Conservation (phyloP, 2,888 invertebrate genomes). For the Creontiades dilutus region DNA sequence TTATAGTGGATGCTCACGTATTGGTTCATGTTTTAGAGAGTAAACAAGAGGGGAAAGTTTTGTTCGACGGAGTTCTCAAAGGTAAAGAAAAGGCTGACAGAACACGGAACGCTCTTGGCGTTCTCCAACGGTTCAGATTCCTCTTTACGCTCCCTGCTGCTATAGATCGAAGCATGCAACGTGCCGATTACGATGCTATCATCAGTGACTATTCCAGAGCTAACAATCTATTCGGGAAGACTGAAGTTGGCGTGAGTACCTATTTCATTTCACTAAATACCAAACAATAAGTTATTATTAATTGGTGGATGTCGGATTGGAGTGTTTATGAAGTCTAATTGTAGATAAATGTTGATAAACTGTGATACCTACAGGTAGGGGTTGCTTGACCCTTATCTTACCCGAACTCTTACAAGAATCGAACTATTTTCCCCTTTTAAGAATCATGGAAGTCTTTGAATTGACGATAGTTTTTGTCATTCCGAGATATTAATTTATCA, state of each 20-base stretch:
- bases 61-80: constrained; percentile 94
- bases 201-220: constrained; percentile 98
- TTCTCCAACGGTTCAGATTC: constrained; percentile 95
- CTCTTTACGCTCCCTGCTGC: constrained; percentile 96
- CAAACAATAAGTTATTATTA: too few species aligned
- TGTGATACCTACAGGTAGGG: too few species aligned
- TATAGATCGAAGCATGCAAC: constrained; percentile 94
- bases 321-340: too few species aligned
- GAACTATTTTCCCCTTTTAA: too few species aligned
- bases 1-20: background rate
- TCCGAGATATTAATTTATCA: too few species aligned
- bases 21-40: constrained; percentile 83
- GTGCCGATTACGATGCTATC: constrained; percentile 97
- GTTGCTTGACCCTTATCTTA: too few species aligned
- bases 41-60: constrained; percentile 92
- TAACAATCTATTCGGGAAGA: constrained; percentile 96
- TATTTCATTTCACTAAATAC: too few species aligned
- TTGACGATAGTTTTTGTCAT: too few species aligned
- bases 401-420: too few species aligned
- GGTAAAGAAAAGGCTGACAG: constrained; percentile 97
- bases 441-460: too few species aligned
- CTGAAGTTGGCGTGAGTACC: constrained; percentile 86
- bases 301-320: too few species aligned
- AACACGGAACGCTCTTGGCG: constrained; percentile 94
- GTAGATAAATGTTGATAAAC: too few species aligned